phyloP scores from a whole-genome alignment of 1,140 invertebrate genomes.

The Sarcophaga peregrina region DNA sequence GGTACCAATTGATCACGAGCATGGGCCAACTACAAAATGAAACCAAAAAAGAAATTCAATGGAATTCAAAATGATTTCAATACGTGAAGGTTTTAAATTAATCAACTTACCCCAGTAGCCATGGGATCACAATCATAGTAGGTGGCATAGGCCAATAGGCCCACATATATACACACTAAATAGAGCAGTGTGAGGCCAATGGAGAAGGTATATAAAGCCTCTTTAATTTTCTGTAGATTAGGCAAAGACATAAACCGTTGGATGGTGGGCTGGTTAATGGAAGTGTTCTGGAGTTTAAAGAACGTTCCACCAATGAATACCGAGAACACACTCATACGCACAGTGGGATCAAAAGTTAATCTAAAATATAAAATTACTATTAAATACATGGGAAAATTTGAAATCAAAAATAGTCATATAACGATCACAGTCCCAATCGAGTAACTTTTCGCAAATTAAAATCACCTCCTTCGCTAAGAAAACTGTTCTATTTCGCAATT shows the following conservation, averaged over 20 bases:
- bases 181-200: conserved; percentile 72
- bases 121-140: conserved; percentile 84
- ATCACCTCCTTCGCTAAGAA: too few species aligned
- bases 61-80: not conserved
- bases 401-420: conserved; percentile 19
- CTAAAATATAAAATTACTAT: conserved; percentile 48
- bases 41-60: not conserved
- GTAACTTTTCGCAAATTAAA: too few species aligned
- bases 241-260: conserved; percentile 78
- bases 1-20: conserved; percentile 81
- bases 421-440: not conserved
- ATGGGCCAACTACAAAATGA: conserved; percentile 66
- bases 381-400: not conserved
- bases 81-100: not conserved
- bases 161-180: conserved; percentile 76
- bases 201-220: conserved; percentile 71
- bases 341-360: conserved; percentile 77
- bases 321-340: conserved; percentile 81
- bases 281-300: conserved; percentile 87
- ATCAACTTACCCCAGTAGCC: conserved; percentile 66
- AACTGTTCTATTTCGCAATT: too few species aligned
- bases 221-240: conserved; percentile 52
- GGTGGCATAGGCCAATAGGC: conserved; percentile 81
- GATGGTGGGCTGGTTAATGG: conserved; percentile 85
- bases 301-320: conserved; percentile 83